Percentiles rank a stretch among this genome's conserved stretches.
Evolutionary conservation across 2,113 vertebrate genomes (phyloP).

Genomic region (Panthera tigris): DNA sequence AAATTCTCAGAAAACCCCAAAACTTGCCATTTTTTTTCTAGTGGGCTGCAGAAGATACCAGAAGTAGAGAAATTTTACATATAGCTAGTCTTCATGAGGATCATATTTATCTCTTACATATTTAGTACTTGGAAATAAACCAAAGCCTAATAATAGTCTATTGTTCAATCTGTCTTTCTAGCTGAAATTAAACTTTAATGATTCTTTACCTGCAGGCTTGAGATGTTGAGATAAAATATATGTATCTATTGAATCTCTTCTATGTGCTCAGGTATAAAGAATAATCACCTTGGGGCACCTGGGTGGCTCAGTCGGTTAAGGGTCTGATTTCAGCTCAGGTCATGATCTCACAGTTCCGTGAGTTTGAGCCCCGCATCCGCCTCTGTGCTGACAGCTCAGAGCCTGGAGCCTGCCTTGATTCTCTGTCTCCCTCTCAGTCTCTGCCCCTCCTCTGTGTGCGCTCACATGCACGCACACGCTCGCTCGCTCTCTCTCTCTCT

Average conservation of each 20-base stretch:
- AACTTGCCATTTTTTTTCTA: background rate
- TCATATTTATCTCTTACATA: background rate
- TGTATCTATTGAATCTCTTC: background rate
- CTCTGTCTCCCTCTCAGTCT: too few relatives aligned
- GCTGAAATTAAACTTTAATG: constrained; percentile 36
- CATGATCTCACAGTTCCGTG: too few relatives aligned
- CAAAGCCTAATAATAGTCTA: background rate
- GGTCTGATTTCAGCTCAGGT: too few relatives aligned
- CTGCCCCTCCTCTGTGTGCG: too few relatives aligned
- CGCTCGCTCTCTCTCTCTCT: too few relatives aligned
- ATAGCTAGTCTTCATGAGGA: background rate
- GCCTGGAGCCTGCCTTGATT: too few relatives aligned
- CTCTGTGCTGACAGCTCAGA: too few relatives aligned
- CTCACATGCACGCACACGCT: too few relatives aligned
- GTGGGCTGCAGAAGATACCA: background rate
- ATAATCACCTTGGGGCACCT: background rate
- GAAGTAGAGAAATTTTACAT: constrained; percentile 1
- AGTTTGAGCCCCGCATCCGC: too few relatives aligned
- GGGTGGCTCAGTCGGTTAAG: too few relatives aligned
- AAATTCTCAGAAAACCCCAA: constrained; percentile 4
- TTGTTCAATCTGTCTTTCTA: constrained; percentile 18
- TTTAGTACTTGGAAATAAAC: constrained; percentile 28
- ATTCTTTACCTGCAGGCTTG: background rate
- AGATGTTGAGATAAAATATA: background rate
- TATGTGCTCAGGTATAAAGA: background rate